Conservation (phyloP, 2,113 vertebrate species). For the Elephantulus edwardii region DNA sequence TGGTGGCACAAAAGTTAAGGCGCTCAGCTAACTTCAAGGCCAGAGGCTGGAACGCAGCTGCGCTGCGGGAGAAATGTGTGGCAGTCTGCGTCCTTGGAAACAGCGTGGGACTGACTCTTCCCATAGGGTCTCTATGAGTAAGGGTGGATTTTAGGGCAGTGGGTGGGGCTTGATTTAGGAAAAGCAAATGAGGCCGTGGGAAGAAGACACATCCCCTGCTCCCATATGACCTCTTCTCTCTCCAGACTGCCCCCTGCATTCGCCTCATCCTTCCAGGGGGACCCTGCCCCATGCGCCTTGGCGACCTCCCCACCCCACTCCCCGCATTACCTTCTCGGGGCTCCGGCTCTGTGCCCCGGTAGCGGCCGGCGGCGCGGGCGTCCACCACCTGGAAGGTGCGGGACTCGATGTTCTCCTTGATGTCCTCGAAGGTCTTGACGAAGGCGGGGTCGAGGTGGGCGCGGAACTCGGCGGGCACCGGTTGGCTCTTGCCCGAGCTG, state of each 20-base stretch:
- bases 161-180: neutral
- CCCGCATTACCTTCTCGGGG: slow-evolving; percentile 89
- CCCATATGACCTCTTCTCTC: fast-evolving
- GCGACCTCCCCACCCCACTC: fast-evolving
- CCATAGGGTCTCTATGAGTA: too few relatives aligned
- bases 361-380: slow-evolving; percentile 88
- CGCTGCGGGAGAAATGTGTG: too few relatives aligned
- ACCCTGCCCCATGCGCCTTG: neutral
- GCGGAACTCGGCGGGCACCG: slow-evolving; percentile 81
- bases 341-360: slow-evolving; percentile 92
- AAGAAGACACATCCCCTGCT: neutral
- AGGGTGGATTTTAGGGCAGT: too few relatives aligned
- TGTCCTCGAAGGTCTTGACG: slow-evolving; percentile 90
- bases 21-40: too few relatives aligned
- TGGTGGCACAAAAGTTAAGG: too few relatives aligned
- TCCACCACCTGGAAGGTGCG: slow-evolving; percentile 90
- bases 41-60: too few relatives aligned
- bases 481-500: slow-evolving; percentile 80
- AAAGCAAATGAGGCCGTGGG: neutral
- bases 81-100: too few relatives aligned
- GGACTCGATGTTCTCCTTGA: slow-evolving; percentile 89
- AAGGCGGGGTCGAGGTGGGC: slow-evolving; percentile 84
- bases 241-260: neutral
- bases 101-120: too few relatives aligned
- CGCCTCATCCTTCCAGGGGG: neutral